Evolutionary conservation across 2,113 vertebrate species (phyloP).

Genomic region (Lagenorhynchus albirostris): DNA sequence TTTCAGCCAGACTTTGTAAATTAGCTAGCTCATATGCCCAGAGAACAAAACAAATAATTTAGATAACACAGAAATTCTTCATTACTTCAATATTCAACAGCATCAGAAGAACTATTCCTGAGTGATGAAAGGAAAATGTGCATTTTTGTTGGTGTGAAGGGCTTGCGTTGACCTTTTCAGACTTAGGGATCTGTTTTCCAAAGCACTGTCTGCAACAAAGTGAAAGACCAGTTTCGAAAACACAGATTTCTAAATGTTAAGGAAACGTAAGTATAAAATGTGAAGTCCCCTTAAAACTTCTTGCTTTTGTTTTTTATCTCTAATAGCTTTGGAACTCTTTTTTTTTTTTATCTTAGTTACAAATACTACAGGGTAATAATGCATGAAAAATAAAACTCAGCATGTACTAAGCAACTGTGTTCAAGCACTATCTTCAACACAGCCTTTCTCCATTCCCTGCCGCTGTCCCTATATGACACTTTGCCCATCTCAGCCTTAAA

Average conservation of each 20-base stretch:
- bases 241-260: background rate
- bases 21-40: background rate
- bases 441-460: background rate
- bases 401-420: rapidly evolving
- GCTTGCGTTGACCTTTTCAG: background rate
- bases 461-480: background rate
- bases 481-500: background rate
- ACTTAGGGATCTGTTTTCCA: background rate
- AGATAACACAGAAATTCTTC: background rate
- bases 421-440: background rate
- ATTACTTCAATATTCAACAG: background rate
- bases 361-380: background rate
- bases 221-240: background rate
- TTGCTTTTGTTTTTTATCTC: background rate
- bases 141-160: background rate
- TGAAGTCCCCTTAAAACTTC: background rate
- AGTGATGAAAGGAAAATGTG: background rate
- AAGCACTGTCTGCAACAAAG: background rate
- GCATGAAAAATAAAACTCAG: background rate
- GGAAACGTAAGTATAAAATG: background rate
- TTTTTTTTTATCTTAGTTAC: background rate
- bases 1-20: constrained; percentile 20
- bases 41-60: constrained; percentile 35
- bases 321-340: background rate
- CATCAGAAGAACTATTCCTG: background rate